These are phyloP conservation scores for Pseudoatta argentina DNA, from an alignment of 1,140 invertebrate species.

Conservation along the genomic window DNA sequence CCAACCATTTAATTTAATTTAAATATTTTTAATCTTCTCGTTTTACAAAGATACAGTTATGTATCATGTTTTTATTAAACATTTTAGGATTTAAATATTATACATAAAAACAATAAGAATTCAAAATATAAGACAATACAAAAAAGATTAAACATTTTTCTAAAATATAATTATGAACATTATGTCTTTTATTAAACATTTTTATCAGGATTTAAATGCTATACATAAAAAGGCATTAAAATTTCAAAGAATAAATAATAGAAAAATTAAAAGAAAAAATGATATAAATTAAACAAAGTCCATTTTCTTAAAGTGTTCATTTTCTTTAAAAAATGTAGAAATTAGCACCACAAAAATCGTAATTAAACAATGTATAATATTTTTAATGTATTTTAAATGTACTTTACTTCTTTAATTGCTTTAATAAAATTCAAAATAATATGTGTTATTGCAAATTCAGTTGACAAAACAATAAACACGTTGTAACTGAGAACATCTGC, in stretches of 20 bases:
- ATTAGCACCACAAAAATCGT: not conserved
- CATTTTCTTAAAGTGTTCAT: not conserved
- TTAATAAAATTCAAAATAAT: not conserved
- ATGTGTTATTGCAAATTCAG: not conserved
- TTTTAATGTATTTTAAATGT: constrained; percentile 2
- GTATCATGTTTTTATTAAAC: not conserved
- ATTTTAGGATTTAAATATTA: not conserved
- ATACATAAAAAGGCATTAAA: not conserved
- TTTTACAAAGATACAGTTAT: not conserved
- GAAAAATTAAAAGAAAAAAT: not conserved
- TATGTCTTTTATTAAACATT: too few relatives aligned
- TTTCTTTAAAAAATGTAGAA: not conserved
- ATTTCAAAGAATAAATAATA: not conserved
- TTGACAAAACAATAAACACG: not conserved
- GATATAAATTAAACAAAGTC: not conserved
- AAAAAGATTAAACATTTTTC: not conserved
- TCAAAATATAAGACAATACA: not conserved
- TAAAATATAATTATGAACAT: not conserved
- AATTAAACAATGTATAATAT: not conserved
- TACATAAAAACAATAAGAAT: not conserved
- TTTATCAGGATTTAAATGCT: not conserved
- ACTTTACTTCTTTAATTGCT: too few relatives aligned
- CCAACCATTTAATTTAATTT: not conserved
- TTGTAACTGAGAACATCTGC: constrained; percentile 71
- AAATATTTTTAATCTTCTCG: not conserved